Evolutionary conservation across 2,113 vertebrate species (phyloP), one percentile per base, ranked within the genome.

Genomic region (Cyanoramphus novaezelandiae): DNA sequence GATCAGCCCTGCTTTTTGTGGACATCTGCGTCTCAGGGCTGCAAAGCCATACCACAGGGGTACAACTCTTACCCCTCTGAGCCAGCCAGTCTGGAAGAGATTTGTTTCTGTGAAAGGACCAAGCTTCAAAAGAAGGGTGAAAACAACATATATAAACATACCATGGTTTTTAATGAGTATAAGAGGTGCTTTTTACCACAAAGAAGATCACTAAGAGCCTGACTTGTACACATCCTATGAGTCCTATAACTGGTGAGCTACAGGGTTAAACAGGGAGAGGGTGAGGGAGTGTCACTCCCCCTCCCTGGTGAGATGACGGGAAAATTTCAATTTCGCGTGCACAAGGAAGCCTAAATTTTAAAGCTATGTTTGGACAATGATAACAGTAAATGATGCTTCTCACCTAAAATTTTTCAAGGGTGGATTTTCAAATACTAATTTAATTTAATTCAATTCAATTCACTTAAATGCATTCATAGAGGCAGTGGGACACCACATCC

Each of bases 11-110:
- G 2, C 13, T 55, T 90, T 39, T 46, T 17, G 11, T 59, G 39
- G 15, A 5, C 1, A 6, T 41, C 47, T 83, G 12, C 0, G 0
- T 13, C 37, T 43, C 11, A 37, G 27, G 9, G 19, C 17, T 82
- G 17, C 20, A 28, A 19, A 85, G 10, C 29, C 6, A 8, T 35
- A 9, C 52, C 52, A 53, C 33, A 59, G 55, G 20, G 55, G 55
- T 59, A 59, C 9, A 35, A 21, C 57, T 85, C 9, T 74, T 75
- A 63, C 14, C 10, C 3, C 3, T 87, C 62, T 76, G 33, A 87
- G 18, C 3, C 25, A 57, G 6, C 6, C 27, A 39, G 43, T 8
- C 37, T 76, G 29, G 28, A 79, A 75, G 21, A 74, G 2, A 8
- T 76, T 39, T 44, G 20, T 25, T 62, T 47, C 37, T 41, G 23